Evolutionary conservation across 1,140 invertebrate genomes (phyloP).

Genomic region (Drosophila prosaltans): DNA sequence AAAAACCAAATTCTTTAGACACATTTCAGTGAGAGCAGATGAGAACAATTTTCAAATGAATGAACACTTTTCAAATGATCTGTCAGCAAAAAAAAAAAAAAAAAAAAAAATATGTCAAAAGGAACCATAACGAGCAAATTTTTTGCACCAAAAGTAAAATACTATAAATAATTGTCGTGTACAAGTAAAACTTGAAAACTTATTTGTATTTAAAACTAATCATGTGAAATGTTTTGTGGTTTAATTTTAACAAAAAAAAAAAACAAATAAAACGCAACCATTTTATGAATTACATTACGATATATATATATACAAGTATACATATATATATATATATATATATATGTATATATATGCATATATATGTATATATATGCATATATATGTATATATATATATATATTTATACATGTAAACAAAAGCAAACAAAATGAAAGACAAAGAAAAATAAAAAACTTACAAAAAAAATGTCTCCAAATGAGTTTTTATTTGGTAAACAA

Average conservation of each 20-base stretch:
- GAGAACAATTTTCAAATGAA: constrained; percentile 14
- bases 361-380: no score
- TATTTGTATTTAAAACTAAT: constrained; percentile 74
- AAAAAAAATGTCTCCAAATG: neutral
- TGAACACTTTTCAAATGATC: constrained; percentile 10
- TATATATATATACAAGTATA: constrained; percentile 65
- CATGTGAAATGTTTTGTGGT: constrained; percentile 75
- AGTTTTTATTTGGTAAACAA: no score
- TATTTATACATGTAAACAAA: constrained; percentile 2
- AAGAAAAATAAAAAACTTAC: neutral
- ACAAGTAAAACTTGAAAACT: constrained; percentile 57
- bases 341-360: constrained; percentile 1
- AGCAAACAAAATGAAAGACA: constrained; percentile 2
- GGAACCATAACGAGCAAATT: constrained; percentile 13
- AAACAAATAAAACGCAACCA: constrained; percentile 59
- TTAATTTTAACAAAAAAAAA: constrained; percentile 58
- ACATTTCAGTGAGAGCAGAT: constrained; percentile 46
- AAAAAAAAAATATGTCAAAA: neutral
- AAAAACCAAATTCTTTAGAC: constrained; percentile 73
- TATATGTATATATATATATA: neutral
- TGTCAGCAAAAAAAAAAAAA: no score
- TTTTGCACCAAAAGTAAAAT: constrained; percentile 12
- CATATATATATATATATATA: constrained; percentile 11
- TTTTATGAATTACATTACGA: constrained; percentile 74
- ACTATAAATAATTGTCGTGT: constrained; percentile 69